Evolutionary conservation across 2,888 invertebrate species (phyloP).

Genomic region (Linnaemya tessellans): DNA sequence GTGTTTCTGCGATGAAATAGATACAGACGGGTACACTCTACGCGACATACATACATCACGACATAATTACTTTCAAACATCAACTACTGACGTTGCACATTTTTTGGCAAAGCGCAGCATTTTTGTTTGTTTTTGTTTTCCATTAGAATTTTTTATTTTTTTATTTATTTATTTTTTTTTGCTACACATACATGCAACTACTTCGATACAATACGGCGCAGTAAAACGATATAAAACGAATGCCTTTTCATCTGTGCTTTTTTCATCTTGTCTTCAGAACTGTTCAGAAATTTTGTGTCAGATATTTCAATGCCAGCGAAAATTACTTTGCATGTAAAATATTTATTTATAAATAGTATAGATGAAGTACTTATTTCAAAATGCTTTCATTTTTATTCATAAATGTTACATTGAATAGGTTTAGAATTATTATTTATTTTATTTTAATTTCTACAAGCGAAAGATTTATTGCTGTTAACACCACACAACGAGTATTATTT

Average conservation of each 20-base stretch:
- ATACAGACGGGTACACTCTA: background rate
- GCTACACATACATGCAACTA: constrained; percentile 14
- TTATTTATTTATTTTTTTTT: constrained; percentile 13
- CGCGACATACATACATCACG: background rate
- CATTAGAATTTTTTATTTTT: too few relatives aligned
- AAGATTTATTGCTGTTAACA: constrained; percentile 22
- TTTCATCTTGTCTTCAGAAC: constrained; percentile 11
- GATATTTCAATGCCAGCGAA: constrained; percentile 69
- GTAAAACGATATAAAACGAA: constrained; percentile 17
- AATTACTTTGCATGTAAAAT: constrained; percentile 50
- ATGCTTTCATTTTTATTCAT: constrained; percentile 18
- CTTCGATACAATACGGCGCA: constrained; percentile 37
- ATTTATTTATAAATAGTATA: constrained; percentile 25
- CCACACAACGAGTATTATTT: background rate
- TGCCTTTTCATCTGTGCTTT: background rate
- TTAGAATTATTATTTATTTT: constrained; percentile 1
- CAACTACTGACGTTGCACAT: constrained; percentile 39
- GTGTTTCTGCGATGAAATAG: background rate
- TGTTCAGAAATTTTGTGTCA: constrained; percentile 40
- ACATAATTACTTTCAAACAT: constrained; percentile 42
- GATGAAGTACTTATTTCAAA: constrained; percentile 23
- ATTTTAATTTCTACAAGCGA: background rate
- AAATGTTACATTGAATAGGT: constrained; percentile 17
- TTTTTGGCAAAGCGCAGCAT: constrained; percentile 62
- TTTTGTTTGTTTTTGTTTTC: constrained; percentile 19